These are phyloP conservation scores for Leuciscus idus DNA, from an alignment of 2,113 vertebrate species.

Conservation along the genomic window DNA sequence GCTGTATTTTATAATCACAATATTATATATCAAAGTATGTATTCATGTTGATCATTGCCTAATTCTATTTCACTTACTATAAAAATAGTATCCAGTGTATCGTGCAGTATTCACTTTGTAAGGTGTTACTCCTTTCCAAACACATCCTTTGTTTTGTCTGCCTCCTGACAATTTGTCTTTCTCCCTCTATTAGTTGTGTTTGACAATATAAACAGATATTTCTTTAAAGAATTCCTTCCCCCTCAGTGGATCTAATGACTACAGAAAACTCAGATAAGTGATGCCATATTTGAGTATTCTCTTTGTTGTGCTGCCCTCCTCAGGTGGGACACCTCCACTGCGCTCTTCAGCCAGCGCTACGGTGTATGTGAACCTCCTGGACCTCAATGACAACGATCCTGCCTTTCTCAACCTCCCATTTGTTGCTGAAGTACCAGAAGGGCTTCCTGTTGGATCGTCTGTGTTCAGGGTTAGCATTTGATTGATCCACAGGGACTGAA, in stretches of 20 bases:
- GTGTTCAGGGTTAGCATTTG: constrained; percentile 83
- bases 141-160: neutral
- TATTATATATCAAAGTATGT: neutral
- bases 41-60: neutral
- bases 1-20: neutral
- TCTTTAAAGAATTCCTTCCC: constrained; percentile 48
- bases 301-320: constrained; percentile 70
- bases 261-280: neutral
- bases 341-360: constrained; percentile 90
- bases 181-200: neutral
- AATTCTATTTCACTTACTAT: neutral
- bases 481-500: neutral
- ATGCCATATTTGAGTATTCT: neutral
- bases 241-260: constrained; percentile 42
- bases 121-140: neutral
- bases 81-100: neutral
- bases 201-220: constrained; percentile 10
- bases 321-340: constrained; percentile 88
- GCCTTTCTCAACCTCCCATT: constrained; percentile 93
- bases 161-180: constrained; percentile 44
- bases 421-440: constrained; percentile 85
- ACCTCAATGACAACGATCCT: constrained; percentile 97
- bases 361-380: constrained; percentile 91
- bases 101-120: neutral
- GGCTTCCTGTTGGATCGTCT: constrained; percentile 79